Conservation (phyloP, 2,797 vertebrate species). For the Mus caroli region DNA sequence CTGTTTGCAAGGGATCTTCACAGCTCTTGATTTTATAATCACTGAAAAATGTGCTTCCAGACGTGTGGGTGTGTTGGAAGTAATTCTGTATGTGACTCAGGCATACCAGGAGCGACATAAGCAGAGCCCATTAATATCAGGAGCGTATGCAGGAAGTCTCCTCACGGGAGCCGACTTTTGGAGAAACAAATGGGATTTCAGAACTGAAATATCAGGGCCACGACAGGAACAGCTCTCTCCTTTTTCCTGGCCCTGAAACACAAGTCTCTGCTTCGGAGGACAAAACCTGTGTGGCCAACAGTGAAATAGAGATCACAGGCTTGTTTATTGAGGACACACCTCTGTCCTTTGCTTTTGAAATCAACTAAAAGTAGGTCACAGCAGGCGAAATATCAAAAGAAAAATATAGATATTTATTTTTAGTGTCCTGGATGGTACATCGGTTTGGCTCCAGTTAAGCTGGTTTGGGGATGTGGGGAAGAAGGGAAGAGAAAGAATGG, state of each 20-base stretch:
- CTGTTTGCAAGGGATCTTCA: conserved; percentile 48
- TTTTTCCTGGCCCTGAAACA: conserved; percentile 31
- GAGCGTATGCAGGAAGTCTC: not conserved
- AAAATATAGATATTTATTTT: conserved; percentile 82
- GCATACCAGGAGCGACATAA: conserved; percentile 2
- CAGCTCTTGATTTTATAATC: conserved; percentile 68
- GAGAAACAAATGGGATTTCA: conserved; percentile 59
- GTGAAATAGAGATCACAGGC: conserved; percentile 12
- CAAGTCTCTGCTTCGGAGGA: conserved; percentile 26
- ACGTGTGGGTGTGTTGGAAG: conserved; percentile 41
- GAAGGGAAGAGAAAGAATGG: conserved; percentile 1
- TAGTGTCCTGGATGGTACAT: conserved; percentile 68
- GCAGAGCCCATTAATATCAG: conserved; percentile 24
- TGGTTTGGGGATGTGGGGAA: not conserved
- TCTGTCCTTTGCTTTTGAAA: conserved; percentile 77
- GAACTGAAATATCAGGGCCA: conserved; percentile 24
- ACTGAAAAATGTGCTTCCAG: conserved; percentile 62
- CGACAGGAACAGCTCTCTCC: not conserved
- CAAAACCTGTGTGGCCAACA: not conserved
- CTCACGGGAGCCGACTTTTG: conserved; percentile 40
- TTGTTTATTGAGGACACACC: conserved; percentile 76
- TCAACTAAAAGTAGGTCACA: conserved; percentile 80
- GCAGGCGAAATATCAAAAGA: conserved; percentile 80
- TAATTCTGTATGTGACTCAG: conserved; percentile 39
- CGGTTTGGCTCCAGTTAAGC: conserved; percentile 70